A percentile compares a stretch with the other conserved stretches of the same genome.
phyloP scores from a whole-genome alignment of 23 tunicate genomes.

The Corella eumyota region DNA sequence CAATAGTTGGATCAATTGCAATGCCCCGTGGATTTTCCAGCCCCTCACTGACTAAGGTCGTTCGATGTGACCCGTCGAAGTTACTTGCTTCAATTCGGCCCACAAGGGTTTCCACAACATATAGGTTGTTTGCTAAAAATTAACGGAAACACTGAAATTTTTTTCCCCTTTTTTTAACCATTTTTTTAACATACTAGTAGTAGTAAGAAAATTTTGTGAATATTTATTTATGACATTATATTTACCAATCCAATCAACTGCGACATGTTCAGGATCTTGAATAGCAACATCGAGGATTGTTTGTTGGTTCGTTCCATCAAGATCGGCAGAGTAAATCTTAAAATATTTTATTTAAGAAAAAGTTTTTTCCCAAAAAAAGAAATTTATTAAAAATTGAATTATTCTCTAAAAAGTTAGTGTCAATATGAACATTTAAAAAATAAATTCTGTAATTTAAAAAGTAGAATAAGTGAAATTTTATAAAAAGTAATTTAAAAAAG shows the following conservation, averaged over 20 bases:
- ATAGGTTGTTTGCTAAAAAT: slow-evolving; percentile 44
- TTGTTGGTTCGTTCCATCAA: slow-evolving; percentile 31
- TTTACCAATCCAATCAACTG: slow-evolving; percentile 82
- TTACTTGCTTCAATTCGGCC: slow-evolving; percentile 65
- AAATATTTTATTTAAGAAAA: background rate
- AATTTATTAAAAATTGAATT: no score
- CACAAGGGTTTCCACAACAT: slow-evolving; percentile 62
- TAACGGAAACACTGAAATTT: background rate
- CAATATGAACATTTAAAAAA: no score
- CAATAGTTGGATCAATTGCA: slow-evolving; percentile 70
- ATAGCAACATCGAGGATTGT: slow-evolving; percentile 24
- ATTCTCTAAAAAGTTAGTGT: no score
- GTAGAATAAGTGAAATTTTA: no score
- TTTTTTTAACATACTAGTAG: no score
- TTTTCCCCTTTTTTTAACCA: background rate
- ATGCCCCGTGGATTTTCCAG: slow-evolving; percentile 50
- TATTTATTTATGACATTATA: background rate
- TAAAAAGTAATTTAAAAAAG: no score
- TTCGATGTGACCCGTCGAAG: slow-evolving; percentile 51
- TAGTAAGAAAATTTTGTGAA: background rate
- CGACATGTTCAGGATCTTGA: slow-evolving; percentile 58
- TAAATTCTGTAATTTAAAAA: no score
- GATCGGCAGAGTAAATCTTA: slow-evolving; percentile 53
- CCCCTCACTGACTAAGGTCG: slow-evolving; percentile 48
- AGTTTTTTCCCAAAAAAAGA: no score